A percentile compares a stretch with the other conserved stretches of the same genome.
phyloP scores from a whole-genome alignment of 1,140 invertebrate genomes.

The Neodiprion virginianus region DNA sequence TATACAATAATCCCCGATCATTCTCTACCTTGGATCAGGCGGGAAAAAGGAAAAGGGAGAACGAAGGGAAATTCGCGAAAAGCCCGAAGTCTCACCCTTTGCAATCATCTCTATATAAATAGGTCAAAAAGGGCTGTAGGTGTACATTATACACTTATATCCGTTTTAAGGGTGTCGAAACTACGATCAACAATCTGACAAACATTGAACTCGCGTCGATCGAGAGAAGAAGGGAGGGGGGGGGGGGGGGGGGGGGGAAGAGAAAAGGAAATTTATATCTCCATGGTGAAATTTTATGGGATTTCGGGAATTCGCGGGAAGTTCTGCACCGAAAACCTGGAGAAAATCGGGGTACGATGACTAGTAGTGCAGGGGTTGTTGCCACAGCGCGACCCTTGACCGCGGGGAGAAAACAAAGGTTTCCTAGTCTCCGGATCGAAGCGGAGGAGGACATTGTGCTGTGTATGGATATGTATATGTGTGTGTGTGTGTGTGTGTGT shows the following conservation, averaged over 20 bases:
- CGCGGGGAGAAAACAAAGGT: constrained; percentile 47
- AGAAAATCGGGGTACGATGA: background rate
- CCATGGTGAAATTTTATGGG: no score
- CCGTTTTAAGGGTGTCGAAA: no score
- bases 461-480: constrained; percentile 9
- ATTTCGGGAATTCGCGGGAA: background rate
- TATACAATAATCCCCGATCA: constrained; percentile 7
- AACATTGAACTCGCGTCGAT: background rate
- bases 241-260: constrained; percentile 5
- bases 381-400: background rate
- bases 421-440: constrained; percentile 30
- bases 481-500: background rate
- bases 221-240: constrained; percentile 11
- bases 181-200: no score
- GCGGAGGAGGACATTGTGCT: constrained; percentile 1
- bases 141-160: no score
- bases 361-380: constrained; percentile 10
- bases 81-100: no score
- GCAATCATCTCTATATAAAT: no score
- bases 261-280: background rate
- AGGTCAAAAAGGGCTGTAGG: no score
- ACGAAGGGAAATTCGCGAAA: no score
- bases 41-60: no score
- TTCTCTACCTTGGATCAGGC: background rate
- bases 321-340: constrained; percentile 21